Evolutionary conservation across 1,140 invertebrate species (phyloP).

Genomic region (Lucilia sericata): DNA sequence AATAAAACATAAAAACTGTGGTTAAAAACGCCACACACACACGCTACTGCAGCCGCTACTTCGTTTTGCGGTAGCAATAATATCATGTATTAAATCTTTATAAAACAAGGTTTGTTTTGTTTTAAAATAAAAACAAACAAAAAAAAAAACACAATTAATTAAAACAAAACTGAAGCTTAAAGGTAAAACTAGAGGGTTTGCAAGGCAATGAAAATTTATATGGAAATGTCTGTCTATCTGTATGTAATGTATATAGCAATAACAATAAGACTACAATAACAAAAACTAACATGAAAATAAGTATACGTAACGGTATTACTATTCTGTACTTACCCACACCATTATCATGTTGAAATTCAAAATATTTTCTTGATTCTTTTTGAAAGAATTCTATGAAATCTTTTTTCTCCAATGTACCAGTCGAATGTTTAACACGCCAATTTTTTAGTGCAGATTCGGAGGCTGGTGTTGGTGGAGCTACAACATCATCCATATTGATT

Average conservation of each 20-base stretch:
- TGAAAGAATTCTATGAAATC: constrained; percentile 63
- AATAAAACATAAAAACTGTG: constrained; percentile 18
- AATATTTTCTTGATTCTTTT: constrained; percentile 60
- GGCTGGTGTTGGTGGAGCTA: constrained; percentile 52
- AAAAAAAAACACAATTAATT: too few relatives aligned
- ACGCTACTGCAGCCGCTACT: too few relatives aligned
- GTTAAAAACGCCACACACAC: not conserved
- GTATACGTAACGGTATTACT: not conserved
- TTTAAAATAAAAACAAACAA: too few relatives aligned
- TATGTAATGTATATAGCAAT: too few relatives aligned
- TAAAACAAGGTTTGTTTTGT: too few relatives aligned
- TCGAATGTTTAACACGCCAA: constrained; percentile 61
- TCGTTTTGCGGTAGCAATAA: too few relatives aligned
- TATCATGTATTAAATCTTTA: too few relatives aligned
- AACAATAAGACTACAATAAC: not conserved
- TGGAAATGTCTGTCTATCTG: too few relatives aligned
- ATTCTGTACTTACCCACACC: constrained; percentile 58
- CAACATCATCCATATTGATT: constrained; percentile 61
- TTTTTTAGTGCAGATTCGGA: constrained; percentile 62
- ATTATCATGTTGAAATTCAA: constrained; percentile 56
- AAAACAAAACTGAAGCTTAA: not conserved
- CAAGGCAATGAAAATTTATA: too few relatives aligned
- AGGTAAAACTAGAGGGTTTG: not conserved
- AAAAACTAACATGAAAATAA: not conserved
- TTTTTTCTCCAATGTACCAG: constrained; percentile 56